phyloP scores from a whole-genome alignment of 2,113 vertebrate genomes.

The Sinocyclocheilus maitianheensis region DNA sequence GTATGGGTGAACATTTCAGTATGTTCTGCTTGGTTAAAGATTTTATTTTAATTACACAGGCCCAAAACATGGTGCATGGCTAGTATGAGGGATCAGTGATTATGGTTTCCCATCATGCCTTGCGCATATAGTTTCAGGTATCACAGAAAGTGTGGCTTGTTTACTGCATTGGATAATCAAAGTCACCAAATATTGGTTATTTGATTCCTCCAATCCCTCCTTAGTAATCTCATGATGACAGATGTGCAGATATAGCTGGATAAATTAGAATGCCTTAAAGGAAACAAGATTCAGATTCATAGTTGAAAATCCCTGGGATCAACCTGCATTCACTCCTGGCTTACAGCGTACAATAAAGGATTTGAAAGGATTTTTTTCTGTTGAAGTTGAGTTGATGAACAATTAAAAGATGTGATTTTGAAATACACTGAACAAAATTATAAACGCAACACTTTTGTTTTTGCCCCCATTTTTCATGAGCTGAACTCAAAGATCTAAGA shows the following conservation, averaged over 20 bases:
- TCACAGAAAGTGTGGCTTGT: conserved; percentile 11
- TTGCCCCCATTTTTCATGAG: too few species aligned
- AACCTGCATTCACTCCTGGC: not conserved
- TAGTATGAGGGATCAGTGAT: conserved; percentile 14
- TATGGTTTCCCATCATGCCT: conserved; percentile 26
- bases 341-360: not conserved
- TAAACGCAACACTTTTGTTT: too few species aligned
- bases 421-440: too few species aligned
- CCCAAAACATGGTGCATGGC: not conserved
- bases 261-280: conserved; percentile 20
- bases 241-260: conserved; percentile 15
- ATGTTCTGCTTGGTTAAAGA: not conserved
- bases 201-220: conserved; percentile 11
- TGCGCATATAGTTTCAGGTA: conserved; percentile 26
- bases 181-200: conserved; percentile 34
- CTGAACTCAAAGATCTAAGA: too few species aligned
- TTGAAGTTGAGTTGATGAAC: not conserved
- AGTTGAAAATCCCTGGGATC: not conserved
- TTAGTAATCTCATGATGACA: conserved; percentile 28
- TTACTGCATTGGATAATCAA: conserved; percentile 25
- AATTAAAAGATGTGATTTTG: not conserved
- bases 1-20: not conserved
- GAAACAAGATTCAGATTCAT: conserved; percentile 2
- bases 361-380: not conserved
- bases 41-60: conserved; percentile 13